Conservation (phyloP, 2,797 vertebrate genomes). For the Benthosema pterotum region DNA sequence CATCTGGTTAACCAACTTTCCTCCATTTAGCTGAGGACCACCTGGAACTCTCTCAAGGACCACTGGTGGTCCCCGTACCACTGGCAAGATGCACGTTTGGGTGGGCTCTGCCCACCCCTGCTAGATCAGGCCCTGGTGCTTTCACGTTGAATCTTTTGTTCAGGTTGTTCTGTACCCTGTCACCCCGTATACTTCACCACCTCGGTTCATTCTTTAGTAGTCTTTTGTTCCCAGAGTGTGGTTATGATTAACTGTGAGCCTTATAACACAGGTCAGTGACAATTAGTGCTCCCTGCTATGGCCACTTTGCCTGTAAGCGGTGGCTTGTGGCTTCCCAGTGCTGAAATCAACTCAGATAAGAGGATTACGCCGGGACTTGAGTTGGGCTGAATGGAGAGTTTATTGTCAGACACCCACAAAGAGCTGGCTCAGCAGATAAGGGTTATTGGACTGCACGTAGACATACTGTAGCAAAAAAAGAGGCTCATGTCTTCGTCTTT, state of each 20-base stretch:
- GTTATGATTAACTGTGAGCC: neutral
- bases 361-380: constrained; percentile 63
- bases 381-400: constrained; percentile 61
- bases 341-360: constrained; percentile 65
- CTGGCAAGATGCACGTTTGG: too few relatives aligned
- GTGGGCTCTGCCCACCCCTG: too few relatives aligned
- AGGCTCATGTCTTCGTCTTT: constrained; percentile 31
- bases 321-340: constrained; percentile 42
- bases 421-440: constrained; percentile 62
- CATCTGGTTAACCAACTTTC: too few relatives aligned
- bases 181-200: neutral
- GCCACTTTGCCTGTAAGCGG: constrained; percentile 45
- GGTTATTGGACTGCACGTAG: constrained; percentile 57
- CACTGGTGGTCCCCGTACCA: too few relatives aligned
- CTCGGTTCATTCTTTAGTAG: neutral
- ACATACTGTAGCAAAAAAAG: constrained; percentile 22
- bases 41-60: too few relatives aligned
- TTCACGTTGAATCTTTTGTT: constrained; percentile 21
- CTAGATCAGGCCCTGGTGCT: too few relatives aligned
- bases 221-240: constrained; percentile 22
- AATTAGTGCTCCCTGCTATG: constrained; percentile 26
- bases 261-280: constrained; percentile 21
- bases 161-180: constrained; percentile 14
- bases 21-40: too few relatives aligned
- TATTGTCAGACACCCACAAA: constrained; percentile 54